Percentiles rank a stretch among this genome's conserved stretches.
Conservation (phyloP, 2,888 invertebrate species). For the Acheta domesticus region DNA sequence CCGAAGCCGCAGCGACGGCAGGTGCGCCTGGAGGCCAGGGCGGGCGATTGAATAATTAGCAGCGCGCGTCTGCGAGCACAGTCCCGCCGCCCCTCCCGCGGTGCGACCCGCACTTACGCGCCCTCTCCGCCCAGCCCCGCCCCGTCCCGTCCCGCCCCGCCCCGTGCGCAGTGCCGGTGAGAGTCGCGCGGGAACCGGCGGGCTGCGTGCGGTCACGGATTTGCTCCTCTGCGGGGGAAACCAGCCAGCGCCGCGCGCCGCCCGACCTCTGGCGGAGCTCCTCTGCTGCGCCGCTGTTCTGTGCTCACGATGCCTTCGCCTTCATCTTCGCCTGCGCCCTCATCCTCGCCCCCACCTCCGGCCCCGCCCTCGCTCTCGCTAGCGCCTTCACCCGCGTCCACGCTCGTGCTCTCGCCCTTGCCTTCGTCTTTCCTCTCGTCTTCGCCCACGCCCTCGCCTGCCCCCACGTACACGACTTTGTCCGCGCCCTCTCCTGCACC, state of each 20-base stretch:
- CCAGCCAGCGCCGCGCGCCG: not conserved
- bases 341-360: too few relatives aligned
- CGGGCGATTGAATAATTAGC: not conserved
- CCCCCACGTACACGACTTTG: too few relatives aligned
- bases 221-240: not conserved
- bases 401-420: too few relatives aligned
- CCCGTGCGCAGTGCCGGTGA: not conserved
- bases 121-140: not conserved
- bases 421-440: too few relatives aligned
- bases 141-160: not conserved
- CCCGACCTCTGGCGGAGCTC: not conserved
- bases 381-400: too few relatives aligned
- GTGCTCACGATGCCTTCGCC: not conserved
- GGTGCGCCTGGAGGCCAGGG: not conserved
- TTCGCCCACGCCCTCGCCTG: too few relatives aligned
- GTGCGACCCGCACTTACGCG: not conserved
- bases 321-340: fast-evolving
- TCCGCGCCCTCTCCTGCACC: too few relatives aligned
- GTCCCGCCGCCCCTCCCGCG: not conserved
- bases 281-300: not conserved
- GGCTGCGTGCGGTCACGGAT: not conserved
- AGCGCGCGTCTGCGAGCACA: not conserved
- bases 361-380: too few relatives aligned
- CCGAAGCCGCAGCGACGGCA: too few relatives aligned
- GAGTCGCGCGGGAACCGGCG: not conserved